These are phyloP conservation scores for Parnassius smintheus DNA, from an alignment of 2,888 invertebrate species.

Conservation along the genomic window DNA sequence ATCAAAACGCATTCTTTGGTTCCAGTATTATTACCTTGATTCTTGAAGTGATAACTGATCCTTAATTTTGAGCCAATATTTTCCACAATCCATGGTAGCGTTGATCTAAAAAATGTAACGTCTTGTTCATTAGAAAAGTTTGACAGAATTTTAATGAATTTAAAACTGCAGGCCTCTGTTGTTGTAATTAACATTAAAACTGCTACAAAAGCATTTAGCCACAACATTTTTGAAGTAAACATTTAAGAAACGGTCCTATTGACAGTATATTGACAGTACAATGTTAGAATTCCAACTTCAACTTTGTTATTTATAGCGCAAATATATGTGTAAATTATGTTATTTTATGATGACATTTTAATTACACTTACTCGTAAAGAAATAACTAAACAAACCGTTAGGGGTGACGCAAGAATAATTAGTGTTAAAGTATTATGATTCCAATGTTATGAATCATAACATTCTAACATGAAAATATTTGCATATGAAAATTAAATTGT, in stretches of 20 bases:
- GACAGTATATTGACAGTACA: background rate
- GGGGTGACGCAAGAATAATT: constrained; percentile 1
- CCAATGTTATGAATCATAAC: background rate
- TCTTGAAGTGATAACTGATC: constrained; percentile 38
- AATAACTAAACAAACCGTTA: constrained; percentile 11
- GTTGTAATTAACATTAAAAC: constrained; percentile 1
- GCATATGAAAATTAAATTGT: background rate
- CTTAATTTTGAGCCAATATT: constrained; percentile 37
- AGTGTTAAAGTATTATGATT: constrained; percentile 5
- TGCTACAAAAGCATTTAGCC: background rate
- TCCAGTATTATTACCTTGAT: constrained; percentile 33
- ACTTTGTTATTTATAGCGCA: constrained; percentile 8
- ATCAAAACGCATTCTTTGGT: constrained; percentile 37
- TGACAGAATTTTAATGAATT: constrained; percentile 39
- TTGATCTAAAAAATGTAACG: constrained; percentile 36
- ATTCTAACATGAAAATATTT: constrained; percentile 9
- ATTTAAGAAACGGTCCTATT: background rate
- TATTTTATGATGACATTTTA: constrained; percentile 22
- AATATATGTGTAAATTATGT: constrained; percentile 9
- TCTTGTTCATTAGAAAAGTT: constrained; percentile 38
- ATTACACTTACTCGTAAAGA: constrained; percentile 4
- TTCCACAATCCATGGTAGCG: constrained; percentile 41
- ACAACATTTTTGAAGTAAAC: constrained; percentile 7
- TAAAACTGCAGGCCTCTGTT: constrained; percentile 26
- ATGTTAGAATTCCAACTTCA: background rate